A percentile compares a stretch with the other conserved stretches of the same genome.
Conservation (phyloP, 2,888 invertebrate species). For the Aporophyla lueneburgensis region DNA sequence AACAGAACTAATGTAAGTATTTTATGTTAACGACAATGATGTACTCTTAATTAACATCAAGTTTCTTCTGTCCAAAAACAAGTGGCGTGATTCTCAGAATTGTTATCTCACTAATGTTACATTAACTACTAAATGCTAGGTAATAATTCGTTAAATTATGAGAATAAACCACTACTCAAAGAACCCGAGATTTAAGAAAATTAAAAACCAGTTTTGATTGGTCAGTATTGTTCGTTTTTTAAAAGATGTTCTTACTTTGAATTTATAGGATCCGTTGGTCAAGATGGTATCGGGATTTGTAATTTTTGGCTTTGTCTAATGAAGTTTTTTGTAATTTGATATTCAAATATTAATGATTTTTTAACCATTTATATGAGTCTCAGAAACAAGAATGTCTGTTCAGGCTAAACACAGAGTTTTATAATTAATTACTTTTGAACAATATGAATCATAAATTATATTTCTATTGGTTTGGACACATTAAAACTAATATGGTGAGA, state of each 20-base stretch:
- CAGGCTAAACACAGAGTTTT: slow-evolving; percentile 15
- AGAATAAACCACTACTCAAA: slow-evolving; percentile 72
- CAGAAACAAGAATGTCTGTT: slow-evolving; percentile 18
- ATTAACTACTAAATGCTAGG: slow-evolving; percentile 75
- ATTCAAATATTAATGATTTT: slow-evolving; percentile 50
- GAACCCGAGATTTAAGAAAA: slow-evolving; percentile 52
- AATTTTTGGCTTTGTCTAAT: slow-evolving; percentile 61
- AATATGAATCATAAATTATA: slow-evolving; percentile 34
- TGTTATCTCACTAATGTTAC: slow-evolving; percentile 84
- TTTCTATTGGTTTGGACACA: not conserved
- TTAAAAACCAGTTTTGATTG: slow-evolving; percentile 56
- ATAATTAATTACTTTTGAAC: slow-evolving; percentile 40
- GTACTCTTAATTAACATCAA: slow-evolving; percentile 66
- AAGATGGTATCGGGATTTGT: slow-evolving; percentile 51
- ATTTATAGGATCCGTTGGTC: slow-evolving; percentile 75
- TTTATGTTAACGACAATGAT: slow-evolving; percentile 77
- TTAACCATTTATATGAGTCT: slow-evolving; percentile 40
- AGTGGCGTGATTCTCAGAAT: slow-evolving; percentile 85
- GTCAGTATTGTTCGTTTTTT: slow-evolving; percentile 64
- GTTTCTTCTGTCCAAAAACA: slow-evolving; percentile 73
- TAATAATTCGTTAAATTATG: slow-evolving; percentile 81
- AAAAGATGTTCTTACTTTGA: slow-evolving; percentile 53
- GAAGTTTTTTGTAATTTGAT: slow-evolving; percentile 60
- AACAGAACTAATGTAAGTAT: slow-evolving; percentile 51
- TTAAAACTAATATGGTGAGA: slow-evolving; percentile 28